Evolutionary conservation across 2,888 invertebrate genomes (phyloP).

Genomic region (Stictocephala bisonia): DNA sequence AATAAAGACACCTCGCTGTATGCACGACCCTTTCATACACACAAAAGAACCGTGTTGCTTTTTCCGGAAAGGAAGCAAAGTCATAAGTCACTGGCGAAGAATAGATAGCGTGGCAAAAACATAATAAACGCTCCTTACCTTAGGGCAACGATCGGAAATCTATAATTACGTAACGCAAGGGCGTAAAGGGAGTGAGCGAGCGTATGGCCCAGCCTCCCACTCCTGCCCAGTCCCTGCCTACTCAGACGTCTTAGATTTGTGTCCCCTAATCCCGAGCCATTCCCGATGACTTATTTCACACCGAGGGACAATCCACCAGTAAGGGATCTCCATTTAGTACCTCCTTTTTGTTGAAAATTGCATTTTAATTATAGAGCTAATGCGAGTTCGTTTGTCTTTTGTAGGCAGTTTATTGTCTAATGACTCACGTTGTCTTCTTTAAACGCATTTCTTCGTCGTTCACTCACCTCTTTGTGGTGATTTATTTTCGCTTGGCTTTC

Average conservation of each 20-base stretch:
- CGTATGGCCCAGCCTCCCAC: conserved; percentile 27
- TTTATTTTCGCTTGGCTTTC: no score
- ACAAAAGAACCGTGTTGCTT: conserved; percentile 27
- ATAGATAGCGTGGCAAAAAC: conserved; percentile 35
- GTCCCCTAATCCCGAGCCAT: conserved; percentile 47
- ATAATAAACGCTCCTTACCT: conserved; percentile 39
- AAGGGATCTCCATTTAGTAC: conserved; percentile 36
- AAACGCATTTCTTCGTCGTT: conserved; percentile 2
- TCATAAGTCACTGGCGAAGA: conserved; percentile 24
- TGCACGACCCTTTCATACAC: no score
- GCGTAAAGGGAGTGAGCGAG: conserved; percentile 32
- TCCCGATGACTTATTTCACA: conserved; percentile 51
- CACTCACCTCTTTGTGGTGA: conserved; percentile 2
- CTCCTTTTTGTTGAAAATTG: conserved; percentile 44
- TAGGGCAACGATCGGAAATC: conserved; percentile 38
- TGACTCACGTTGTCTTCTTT: conserved; percentile 24
- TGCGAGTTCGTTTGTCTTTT: conserved; percentile 40
- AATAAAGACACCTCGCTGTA: no score
- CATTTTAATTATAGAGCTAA: conserved; percentile 48
- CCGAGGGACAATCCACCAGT: conserved; percentile 34
- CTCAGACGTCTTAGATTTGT: conserved; percentile 44
- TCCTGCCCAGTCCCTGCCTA: not conserved
- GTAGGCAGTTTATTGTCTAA: conserved; percentile 39
- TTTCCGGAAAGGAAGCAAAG: conserved; percentile 1
- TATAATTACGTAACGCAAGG: conserved; percentile 38